phyloP scores from a whole-genome alignment of 2,888 invertebrate genomes.

The Tetranychus piercei region DNA sequence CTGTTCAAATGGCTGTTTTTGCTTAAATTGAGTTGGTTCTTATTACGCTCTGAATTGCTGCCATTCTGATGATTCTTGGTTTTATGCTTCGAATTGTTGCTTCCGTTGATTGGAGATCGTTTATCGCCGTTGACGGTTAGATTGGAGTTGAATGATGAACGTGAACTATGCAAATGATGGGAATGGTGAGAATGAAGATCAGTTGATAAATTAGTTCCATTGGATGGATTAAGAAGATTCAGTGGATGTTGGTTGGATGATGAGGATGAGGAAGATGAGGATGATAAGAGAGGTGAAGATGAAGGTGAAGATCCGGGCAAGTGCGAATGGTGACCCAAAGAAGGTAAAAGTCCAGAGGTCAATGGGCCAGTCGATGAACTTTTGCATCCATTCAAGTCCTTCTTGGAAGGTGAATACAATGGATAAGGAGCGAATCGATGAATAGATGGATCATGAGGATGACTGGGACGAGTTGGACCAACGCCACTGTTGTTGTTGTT shows the following conservation, averaged over 20 bases:
- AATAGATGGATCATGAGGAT: not conserved
- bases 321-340: not conserved
- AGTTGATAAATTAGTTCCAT: too few relatives aligned
- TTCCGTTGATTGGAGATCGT: too few relatives aligned
- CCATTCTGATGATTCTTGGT: not conserved
- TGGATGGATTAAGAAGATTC: not conserved
- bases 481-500: not conserved
- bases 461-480: conserved; percentile 7
- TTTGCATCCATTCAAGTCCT: not conserved
- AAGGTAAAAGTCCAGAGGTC: not conserved
- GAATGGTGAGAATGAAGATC: too few relatives aligned
- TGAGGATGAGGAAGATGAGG: not conserved
- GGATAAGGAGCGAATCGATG: conserved; percentile 4
- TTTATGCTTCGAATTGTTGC: not conserved
- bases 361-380: not conserved
- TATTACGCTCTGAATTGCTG: too few relatives aligned
- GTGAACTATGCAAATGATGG: not conserved
- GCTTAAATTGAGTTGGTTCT: too few relatives aligned
- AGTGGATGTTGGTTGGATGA: not conserved
- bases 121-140: too few relatives aligned
- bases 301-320: not conserved
- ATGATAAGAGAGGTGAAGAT: not conserved
- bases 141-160: not conserved
- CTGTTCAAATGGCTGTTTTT: not conserved
- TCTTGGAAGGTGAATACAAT: not conserved